Conservation (phyloP, 2,888 invertebrate species). For the Ecdyonurus torrentis region DNA sequence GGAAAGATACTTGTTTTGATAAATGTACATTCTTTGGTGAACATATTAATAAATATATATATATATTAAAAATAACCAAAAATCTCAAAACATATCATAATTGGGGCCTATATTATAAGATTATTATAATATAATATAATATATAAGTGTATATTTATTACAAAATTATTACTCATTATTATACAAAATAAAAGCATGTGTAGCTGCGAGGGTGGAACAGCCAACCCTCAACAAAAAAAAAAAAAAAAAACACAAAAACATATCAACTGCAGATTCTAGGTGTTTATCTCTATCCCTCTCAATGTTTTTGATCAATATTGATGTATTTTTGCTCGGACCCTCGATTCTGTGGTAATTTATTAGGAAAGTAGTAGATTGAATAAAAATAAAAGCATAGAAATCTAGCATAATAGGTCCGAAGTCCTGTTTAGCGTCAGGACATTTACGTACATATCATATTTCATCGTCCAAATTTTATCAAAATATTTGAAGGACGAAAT, state of each 20-base stretch:
- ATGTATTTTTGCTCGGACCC: not conserved
- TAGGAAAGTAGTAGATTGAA: not conserved
- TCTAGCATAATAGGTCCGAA: not conserved
- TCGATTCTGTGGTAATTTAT: not conserved
- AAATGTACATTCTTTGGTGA: no score
- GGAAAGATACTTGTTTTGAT: no score
- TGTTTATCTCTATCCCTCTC: not conserved
- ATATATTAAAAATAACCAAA: no score
- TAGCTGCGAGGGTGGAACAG: no score
- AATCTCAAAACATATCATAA: not conserved
- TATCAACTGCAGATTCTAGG: not conserved
- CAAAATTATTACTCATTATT: not conserved
- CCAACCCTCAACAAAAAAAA: not conserved
- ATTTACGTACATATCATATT: not conserved
- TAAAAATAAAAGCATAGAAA: not conserved
- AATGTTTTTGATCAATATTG: not conserved
- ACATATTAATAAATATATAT: not conserved
- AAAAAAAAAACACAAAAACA: no score
- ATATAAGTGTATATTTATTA: conserved; percentile 3
- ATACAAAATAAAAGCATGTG: no score
- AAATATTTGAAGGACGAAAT: not conserved
- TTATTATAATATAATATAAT: not conserved
- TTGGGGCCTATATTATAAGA: conserved; percentile 3
- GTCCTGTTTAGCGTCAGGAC: not conserved
- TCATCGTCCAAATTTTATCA: not conserved